These are phyloP conservation scores for Nesidiocoris tenuis DNA, from an alignment of 2,888 invertebrate species.

Conservation along the genomic window DNA sequence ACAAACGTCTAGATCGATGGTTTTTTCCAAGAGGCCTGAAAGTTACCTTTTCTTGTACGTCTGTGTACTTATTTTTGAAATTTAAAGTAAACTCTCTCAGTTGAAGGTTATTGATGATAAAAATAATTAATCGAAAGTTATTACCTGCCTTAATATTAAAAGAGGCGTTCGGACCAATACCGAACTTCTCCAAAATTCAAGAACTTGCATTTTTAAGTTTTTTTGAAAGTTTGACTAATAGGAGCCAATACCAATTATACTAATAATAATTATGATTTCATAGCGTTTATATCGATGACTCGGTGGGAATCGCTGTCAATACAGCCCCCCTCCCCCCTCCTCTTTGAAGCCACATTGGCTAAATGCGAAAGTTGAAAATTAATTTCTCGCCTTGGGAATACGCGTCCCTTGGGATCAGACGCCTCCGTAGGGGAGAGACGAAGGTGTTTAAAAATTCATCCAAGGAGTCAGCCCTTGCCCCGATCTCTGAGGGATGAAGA, in stretches of 20 bases:
- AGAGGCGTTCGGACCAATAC: no score
- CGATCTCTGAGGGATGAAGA: not conserved
- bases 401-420: not conserved
- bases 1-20: no score
- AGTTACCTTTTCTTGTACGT: no score
- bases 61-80: no score
- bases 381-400: conserved; percentile 38
- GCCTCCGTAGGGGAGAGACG: not conserved
- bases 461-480: not conserved
- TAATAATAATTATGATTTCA: not conserved
- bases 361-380: conserved; percentile 32
- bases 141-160: no score
- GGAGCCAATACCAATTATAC: not conserved
- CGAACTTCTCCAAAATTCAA: no score
- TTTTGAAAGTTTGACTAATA: not conserved
- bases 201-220: not conserved
- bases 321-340: not conserved
- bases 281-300: not conserved
- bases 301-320: conserved; percentile 13
- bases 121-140: no score
- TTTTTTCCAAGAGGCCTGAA: no score
- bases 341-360: conserved; percentile 23
- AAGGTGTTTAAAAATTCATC: not conserved
- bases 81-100: no score
- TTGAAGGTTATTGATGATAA: no score